Conservation (phyloP, 2,113 vertebrate species). For the Platysteira castanea region DNA sequence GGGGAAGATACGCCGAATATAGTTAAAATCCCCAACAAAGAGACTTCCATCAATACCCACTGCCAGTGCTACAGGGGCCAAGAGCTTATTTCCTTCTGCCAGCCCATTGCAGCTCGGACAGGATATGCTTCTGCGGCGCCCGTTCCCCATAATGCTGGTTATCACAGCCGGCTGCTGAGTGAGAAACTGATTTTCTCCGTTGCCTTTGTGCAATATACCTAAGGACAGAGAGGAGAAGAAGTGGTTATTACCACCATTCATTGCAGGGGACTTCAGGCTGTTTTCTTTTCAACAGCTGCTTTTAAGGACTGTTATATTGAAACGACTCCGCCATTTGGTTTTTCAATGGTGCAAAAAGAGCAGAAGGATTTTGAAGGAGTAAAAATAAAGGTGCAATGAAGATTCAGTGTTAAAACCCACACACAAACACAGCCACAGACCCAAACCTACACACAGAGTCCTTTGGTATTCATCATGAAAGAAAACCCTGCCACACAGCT, state of each 20-base stretch:
- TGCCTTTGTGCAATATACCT: conserved; percentile 98
- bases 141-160: conserved; percentile 96
- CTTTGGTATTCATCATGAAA: neutral
- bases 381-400: neutral
- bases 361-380: neutral
- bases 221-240: neutral
- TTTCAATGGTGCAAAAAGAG: neutral
- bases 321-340: neutral
- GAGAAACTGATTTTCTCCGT: conserved; percentile 95
- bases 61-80: conserved; percentile 97
- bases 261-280: neutral
- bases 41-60: conserved; percentile 95
- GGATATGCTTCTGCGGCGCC: conserved; percentile 93
- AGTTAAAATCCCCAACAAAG: conserved; percentile 97
- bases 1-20: conserved; percentile 92
- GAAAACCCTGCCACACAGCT: neutral
- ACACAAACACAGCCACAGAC: neutral
- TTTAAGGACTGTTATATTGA: neutral
- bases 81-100: conserved; percentile 95
- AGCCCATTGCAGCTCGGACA: conserved; percentile 98
- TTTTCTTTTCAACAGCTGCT: neutral
- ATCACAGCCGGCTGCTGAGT: conserved; percentile 95
- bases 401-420: neutral
- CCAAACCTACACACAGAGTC: neutral
- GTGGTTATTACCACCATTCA: neutral